Base-by-base conservation (phyloP, 2,888 invertebrate species). In the Prostheceraeus crozeri region DNA sequence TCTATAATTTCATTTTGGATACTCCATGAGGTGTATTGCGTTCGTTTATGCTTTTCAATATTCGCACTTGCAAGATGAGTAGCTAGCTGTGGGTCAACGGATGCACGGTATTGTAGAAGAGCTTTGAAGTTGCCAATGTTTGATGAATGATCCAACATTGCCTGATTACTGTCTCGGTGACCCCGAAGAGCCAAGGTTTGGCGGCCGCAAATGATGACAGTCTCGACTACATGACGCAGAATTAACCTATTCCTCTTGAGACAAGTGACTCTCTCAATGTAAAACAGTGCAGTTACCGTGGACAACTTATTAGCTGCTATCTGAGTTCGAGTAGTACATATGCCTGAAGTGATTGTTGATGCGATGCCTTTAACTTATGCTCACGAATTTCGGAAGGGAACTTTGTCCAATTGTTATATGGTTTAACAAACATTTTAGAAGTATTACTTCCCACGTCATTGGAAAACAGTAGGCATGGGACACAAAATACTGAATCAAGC, bases 161-260 rank as follows among this genome's bases (percentile, higher is more conserved):
- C 14, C 14, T 40, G 8, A 14, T 40, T 40, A 40, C 40, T 8
- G 40, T 40, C 40, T 19, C 40, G 40, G 21, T 40, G 40, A 40
- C 19, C 6, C 21, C 40, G 14, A 6, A 40, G 21, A 14, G 40
- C 19, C n/a, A 40, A 23, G 21, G 40, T 40, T 40, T 40, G n/a
- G 16, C 40, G 21, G 14, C 40, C 6, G 21, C 14, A 40, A 14
- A 40, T 19, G 21, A 40, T 16, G 21, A 40, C 40, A 19, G 40
- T 40, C 21, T 40, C 21, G 40, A 40, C 40, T 19, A 40, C 21
- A 40, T 40, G 40, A 19, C 8, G 16, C 40, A 40, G 40, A 40
- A 40, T 4, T 40, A 23, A 40, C 40, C 40, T 40, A 14, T 40
- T 40, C n/a, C 21, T 14, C 6, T 19, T n/a, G 14, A 40, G 21